phyloP scores from a whole-genome alignment of 2,113 vertebrate genomes.

The Rhynchomys soricoides region DNA sequence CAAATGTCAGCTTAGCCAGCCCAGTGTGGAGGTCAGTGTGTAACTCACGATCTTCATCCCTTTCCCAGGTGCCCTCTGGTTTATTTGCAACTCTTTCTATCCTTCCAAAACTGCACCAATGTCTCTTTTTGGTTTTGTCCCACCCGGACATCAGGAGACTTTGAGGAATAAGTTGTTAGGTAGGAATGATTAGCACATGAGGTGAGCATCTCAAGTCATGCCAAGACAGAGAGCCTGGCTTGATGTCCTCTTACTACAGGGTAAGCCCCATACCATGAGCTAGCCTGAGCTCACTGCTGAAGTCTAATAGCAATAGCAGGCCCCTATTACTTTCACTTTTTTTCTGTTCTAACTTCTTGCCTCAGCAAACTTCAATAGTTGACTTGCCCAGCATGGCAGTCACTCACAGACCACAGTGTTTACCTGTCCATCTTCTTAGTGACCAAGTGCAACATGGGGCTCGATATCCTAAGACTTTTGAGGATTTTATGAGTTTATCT shows the following conservation, averaged over 20 bases:
- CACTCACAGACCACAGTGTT: background rate
- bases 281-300: background rate
- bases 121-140: background rate
- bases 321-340: background rate
- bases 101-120: background rate
- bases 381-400: background rate
- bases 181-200: background rate
- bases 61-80: background rate
- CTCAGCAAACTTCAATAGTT: background rate
- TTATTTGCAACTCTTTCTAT: background rate
- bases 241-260: background rate
- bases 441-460: background rate
- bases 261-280: background rate
- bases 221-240: background rate
- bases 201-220: background rate
- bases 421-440: background rate
- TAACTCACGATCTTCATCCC: background rate
- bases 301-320: background rate
- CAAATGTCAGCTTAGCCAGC: background rate
- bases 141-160: background rate
- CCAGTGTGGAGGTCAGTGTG: no score
- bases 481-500: background rate
- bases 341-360: background rate
- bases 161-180: background rate
- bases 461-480: background rate